phyloP scores from a whole-genome alignment of 2,888 invertebrate genomes.

The Gymnoscelis rufifasciata region DNA sequence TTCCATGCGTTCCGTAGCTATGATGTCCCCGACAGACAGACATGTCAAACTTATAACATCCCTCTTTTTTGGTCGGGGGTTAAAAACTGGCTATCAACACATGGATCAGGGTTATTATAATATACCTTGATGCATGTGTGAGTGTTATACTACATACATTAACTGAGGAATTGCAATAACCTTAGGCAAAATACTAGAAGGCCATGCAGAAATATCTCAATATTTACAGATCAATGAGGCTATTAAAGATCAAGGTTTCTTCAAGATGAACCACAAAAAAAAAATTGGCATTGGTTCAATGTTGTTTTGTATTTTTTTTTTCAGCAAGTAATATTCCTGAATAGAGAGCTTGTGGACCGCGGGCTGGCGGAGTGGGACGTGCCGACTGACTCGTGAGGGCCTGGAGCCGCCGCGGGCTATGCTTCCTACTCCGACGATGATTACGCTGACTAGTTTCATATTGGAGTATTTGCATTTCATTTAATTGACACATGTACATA shows the following conservation, averaged over 20 bases:
- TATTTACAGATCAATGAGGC: slow-evolving; percentile 28
- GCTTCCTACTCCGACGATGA: slow-evolving; percentile 32
- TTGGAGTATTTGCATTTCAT: slow-evolving; percentile 56
- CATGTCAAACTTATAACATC: no score
- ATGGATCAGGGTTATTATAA: no score
- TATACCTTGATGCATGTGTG: neutral
- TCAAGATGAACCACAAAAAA: slow-evolving; percentile 13
- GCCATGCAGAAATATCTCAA: slow-evolving; percentile 19
- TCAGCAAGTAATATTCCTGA: slow-evolving; percentile 89
- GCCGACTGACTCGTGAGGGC: slow-evolving; percentile 65
- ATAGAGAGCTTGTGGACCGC: slow-evolving; percentile 90
- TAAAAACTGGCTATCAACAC: no score
- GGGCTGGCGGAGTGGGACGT: slow-evolving; percentile 88
- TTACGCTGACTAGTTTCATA: slow-evolving; percentile 57
- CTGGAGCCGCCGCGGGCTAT: slow-evolving; percentile 22
- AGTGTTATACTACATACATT: no score
- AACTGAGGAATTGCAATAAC: slow-evolving; percentile 14
- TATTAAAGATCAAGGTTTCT: slow-evolving; percentile 29
- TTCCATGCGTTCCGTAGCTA: no score
- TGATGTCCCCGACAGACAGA: no score
- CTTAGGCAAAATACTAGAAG: slow-evolving; percentile 18
- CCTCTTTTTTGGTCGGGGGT: no score
- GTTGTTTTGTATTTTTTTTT: slow-evolving; percentile 33
- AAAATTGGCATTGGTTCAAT: slow-evolving; percentile 26
- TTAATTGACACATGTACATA: slow-evolving; percentile 50